A percentile compares a stretch with the other conserved stretches of the same genome.
Conservation (phyloP, 2,888 invertebrate species). For the Rotaria macrura region DNA sequence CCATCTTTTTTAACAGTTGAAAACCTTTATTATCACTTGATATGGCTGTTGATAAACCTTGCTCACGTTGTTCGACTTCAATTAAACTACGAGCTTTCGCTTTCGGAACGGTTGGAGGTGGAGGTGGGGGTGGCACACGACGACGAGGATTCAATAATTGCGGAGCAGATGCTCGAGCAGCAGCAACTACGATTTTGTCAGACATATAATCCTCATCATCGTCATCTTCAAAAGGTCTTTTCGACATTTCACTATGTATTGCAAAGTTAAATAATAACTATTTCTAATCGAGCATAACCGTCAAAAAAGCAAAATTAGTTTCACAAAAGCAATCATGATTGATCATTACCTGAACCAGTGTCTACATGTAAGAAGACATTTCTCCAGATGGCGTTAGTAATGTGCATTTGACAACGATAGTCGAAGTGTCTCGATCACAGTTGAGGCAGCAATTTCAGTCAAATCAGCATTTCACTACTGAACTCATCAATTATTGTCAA, state of each 20-base stretch:
- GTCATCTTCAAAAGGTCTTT: background rate
- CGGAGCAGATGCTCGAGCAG: slow-evolving; percentile 10
- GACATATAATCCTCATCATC: slow-evolving; percentile 33
- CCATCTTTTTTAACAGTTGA: slow-evolving; percentile 32
- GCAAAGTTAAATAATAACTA: no score
- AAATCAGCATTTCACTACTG: no score
- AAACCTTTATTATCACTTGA: slow-evolving; percentile 32
- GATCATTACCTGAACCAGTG: background rate
- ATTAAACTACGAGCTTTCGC: background rate
- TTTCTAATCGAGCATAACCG: no score
- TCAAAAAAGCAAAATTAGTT: no score
- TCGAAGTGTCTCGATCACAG: no score
- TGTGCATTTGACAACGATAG: background rate
- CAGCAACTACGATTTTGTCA: slow-evolving; percentile 12
- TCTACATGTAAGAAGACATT: background rate
- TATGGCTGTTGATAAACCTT: slow-evolving; percentile 25
- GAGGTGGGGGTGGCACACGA: slow-evolving; percentile 19
- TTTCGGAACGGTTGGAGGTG: background rate
- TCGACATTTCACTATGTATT: background rate
- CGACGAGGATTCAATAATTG: slow-evolving; percentile 21
- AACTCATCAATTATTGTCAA: no score
- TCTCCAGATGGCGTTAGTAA: background rate
- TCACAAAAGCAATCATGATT: background rate
- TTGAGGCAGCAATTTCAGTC: no score
- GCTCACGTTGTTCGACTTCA: slow-evolving; percentile 24